A percentile compares a stretch with the other conserved stretches of the same genome.
Conservation (phyloP, 1,140 invertebrate species). For the Papilio xuthus region DNA sequence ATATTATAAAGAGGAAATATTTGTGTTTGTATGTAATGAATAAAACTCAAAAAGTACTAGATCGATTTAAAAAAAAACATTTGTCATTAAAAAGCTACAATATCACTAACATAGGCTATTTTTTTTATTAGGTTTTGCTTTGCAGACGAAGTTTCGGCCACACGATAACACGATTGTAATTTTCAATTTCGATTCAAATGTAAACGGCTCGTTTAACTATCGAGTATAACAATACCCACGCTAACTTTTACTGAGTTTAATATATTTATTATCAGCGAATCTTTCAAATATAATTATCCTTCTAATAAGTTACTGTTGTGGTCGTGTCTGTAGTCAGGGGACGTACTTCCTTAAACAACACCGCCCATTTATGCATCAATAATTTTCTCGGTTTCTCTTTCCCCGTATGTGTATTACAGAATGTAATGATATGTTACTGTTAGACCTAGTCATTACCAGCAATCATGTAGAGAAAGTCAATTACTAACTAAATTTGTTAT, state of each 20-base stretch:
- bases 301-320: neutral
- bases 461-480: conserved; percentile 12
- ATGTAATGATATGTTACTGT: conserved; percentile 11
- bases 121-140: no score
- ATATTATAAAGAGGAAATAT: neutral
- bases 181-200: no score
- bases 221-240: neutral
- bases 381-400: conserved; percentile 15
- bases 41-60: no score
- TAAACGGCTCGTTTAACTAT: neutral
- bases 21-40: no score
- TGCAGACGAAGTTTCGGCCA: no score
- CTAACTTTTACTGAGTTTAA: neutral
- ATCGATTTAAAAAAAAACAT: no score
- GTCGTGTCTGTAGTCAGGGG: neutral
- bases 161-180: no score
- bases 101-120: no score
- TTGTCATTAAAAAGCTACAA: no score
- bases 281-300: neutral
- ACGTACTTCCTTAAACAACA: neutral
- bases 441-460: conserved; percentile 13
- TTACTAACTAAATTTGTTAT: conserved; percentile 8
- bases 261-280: neutral
- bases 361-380: conserved; percentile 21
- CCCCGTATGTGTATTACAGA: neutral